These are phyloP conservation scores for Macaria liturata DNA, from an alignment of 2,888 invertebrate genomes.

Conservation along the genomic window DNA sequence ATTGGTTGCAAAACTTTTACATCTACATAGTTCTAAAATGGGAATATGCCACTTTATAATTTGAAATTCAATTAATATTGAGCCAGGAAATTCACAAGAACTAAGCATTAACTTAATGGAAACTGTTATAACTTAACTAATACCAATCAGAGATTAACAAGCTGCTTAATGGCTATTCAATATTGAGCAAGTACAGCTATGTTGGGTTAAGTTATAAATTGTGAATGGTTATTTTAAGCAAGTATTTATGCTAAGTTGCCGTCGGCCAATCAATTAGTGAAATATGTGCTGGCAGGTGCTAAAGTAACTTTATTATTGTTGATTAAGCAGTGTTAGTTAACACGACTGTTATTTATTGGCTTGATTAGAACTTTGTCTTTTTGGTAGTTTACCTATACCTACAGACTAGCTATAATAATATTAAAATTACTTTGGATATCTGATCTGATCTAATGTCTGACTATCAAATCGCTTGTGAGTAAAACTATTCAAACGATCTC, in stretches of 20 bases:
- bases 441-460: too few species aligned
- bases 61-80: slow-evolving; percentile 9
- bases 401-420: too few species aligned
- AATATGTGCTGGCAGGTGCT: slow-evolving; percentile 16
- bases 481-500: too few species aligned
- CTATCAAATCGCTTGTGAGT: too few species aligned
- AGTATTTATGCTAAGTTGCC: slow-evolving; percentile 13
- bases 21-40: too few species aligned
- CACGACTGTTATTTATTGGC: neutral
- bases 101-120: too few species aligned
- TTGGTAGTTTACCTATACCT: too few species aligned
- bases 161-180: neutral
- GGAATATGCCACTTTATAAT: too few species aligned
- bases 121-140: neutral
- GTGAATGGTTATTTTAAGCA: slow-evolving; percentile 6
- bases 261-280: slow-evolving; percentile 22
- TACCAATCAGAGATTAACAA: slow-evolving; percentile 2
- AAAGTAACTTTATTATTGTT: slow-evolving; percentile 15
- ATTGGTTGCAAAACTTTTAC: too few species aligned
- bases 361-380: too few species aligned
- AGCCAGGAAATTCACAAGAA: slow-evolving; percentile 1
- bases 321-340: slow-evolving; percentile 2
- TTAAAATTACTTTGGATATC: too few species aligned
- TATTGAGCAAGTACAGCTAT: neutral
- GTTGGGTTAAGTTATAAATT: slow-evolving; percentile 8